These are phyloP conservation scores for Drosophila acutilabella DNA, from an alignment of 2,888 invertebrate genomes.

Conservation along the genomic window DNA sequence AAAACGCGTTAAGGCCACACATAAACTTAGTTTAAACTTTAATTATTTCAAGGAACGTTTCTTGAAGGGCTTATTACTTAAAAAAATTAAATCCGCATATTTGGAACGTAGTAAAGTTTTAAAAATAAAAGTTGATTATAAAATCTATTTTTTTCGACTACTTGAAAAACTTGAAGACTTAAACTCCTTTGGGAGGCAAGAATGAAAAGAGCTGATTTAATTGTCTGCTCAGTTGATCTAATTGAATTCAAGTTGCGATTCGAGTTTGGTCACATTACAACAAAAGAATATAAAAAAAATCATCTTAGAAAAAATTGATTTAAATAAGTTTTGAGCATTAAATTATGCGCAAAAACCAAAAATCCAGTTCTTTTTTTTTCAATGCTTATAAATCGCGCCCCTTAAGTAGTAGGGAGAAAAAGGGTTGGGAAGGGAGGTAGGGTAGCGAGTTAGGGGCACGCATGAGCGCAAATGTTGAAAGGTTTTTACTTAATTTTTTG, in stretches of 20 bases:
- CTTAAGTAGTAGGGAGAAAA: constrained; percentile 7
- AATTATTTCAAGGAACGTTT: background rate
- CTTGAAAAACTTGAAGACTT: too few relatives aligned
- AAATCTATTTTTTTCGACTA: too few relatives aligned
- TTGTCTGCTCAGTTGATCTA: background rate
- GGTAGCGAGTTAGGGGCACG: constrained; percentile 44
- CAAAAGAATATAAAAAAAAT: constrained; percentile 29
- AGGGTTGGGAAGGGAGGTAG: constrained; percentile 2
- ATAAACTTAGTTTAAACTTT: background rate
- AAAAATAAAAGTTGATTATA: too few relatives aligned
- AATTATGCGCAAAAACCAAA: constrained; percentile 37
- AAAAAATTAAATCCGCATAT: too few relatives aligned
- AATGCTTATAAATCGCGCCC: constrained; percentile 42
- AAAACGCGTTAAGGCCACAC: too few relatives aligned
- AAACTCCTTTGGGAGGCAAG: too few relatives aligned
- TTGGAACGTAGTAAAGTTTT: too few relatives aligned
- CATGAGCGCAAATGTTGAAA: constrained; percentile 74
- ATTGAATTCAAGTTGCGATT: background rate
- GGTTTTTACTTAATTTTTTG: constrained; percentile 34
- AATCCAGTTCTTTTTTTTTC: constrained; percentile 45
- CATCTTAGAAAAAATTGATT: constrained; percentile 56
- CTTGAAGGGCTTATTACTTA: too few relatives aligned
- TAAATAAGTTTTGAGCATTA: constrained; percentile 52
- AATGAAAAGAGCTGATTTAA: too few relatives aligned
- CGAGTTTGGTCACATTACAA: constrained; percentile 35